Conservation (phyloP, 2,113 vertebrate species). For the Pachycephala philippinensis region DNA sequence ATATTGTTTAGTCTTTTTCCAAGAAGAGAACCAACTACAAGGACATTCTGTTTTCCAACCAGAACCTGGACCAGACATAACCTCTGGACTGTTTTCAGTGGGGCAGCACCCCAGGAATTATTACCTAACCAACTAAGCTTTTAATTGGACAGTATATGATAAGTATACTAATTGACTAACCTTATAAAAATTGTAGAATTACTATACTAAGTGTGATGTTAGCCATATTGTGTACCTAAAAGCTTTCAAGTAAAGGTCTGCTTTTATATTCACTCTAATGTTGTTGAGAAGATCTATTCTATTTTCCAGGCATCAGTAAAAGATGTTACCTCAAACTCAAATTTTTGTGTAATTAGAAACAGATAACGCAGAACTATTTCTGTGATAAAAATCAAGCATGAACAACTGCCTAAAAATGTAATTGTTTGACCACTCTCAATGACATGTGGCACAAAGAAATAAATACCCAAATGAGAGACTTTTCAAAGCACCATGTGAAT, state of each 20-base stretch:
- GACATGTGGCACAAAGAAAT: not conserved
- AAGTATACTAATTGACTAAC: not conserved
- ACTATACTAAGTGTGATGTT: rapidly evolving
- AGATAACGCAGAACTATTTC: not conserved
- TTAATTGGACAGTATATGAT: not conserved
- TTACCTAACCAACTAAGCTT: not conserved
- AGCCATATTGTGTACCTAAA: not conserved
- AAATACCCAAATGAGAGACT: not conserved
- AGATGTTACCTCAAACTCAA: not conserved
- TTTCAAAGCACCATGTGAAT: not conserved
- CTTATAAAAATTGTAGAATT: not conserved
- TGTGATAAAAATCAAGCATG: not conserved
- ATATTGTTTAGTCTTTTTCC: not conserved
- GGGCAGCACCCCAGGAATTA: not conserved
- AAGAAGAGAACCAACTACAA: not conserved
- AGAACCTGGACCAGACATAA: not conserved
- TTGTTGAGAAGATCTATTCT: not conserved
- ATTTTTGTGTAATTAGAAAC: not conserved
- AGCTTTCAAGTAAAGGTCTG: not conserved
- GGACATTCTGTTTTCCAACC: not conserved
- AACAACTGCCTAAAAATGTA: not conserved
- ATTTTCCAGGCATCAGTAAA: not conserved
- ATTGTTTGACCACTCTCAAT: not conserved
- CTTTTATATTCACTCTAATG: not conserved
- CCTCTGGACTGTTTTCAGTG: not conserved